Evolutionary conservation across 2,888 invertebrate genomes (phyloP).

Genomic region (Platypus cylindrus): DNA sequence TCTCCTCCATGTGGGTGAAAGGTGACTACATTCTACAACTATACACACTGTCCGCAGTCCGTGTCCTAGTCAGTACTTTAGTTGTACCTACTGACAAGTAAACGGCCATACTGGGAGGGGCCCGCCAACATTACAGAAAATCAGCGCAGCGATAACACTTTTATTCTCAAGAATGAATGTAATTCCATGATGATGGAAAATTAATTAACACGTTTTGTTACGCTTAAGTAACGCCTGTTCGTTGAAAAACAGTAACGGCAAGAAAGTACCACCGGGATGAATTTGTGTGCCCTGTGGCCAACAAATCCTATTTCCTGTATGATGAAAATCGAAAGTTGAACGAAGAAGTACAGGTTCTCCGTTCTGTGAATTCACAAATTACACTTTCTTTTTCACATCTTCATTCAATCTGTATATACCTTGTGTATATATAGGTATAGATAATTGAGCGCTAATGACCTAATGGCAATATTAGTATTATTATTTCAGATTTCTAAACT

Average conservation of each 20-base stretch:
- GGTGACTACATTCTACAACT: conserved; percentile 28
- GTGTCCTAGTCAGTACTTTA: conserved; percentile 18
- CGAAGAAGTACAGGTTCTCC: too few species aligned
- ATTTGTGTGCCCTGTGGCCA: too few species aligned
- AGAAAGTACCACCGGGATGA: too few species aligned
- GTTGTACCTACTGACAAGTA: conserved; percentile 16
- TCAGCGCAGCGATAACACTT: conserved; percentile 16
- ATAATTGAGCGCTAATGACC: too few species aligned
- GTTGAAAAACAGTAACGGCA: conserved; percentile 14
- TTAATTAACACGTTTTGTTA: conserved; percentile 17
- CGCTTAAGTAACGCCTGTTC: conserved; percentile 16
- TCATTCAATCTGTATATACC: too few species aligned
- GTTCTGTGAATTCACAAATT: conserved; percentile 2
- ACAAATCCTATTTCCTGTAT: too few species aligned
- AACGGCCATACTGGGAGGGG: conserved; percentile 15
- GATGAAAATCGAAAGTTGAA: too few species aligned
- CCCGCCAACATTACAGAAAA: conserved; percentile 15
- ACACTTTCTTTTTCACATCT: conserved; percentile 3
- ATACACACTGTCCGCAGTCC: too few species aligned
- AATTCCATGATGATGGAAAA: conserved; percentile 17
- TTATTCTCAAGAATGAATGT: conserved; percentile 17
- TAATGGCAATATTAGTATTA: too few species aligned
- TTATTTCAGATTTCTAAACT: too few species aligned
- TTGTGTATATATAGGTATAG: too few species aligned
- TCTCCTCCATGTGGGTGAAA: conserved; percentile 29